Evolutionary conservation across 2,797 vertebrate species (phyloP).

Genomic region (Pseudocheirus occidentalis): DNA sequence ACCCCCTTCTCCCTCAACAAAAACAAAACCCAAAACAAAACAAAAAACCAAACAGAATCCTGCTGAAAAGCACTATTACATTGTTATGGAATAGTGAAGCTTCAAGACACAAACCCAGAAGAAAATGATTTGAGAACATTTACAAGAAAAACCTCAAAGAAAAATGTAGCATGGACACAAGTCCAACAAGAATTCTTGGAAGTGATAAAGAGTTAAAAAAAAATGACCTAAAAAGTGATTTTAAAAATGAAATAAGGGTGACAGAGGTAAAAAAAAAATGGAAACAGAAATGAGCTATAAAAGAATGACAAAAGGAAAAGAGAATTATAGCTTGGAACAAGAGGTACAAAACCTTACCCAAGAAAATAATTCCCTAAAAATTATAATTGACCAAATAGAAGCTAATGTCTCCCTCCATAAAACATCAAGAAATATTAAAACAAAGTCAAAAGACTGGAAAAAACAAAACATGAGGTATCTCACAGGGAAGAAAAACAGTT

Average conservation of each 20-base stretch:
- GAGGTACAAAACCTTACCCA: neutral
- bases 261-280: neutral
- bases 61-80: neutral
- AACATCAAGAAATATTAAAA: neutral
- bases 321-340: neutral
- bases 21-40: neutral
- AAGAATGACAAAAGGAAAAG: neutral
- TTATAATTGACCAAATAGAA: neutral
- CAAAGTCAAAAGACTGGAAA: neutral
- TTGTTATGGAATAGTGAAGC: neutral
- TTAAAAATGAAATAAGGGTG: neutral
- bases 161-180: neutral
- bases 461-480: neutral
- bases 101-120: neutral
- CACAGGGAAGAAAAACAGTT: neutral
- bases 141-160: neutral
- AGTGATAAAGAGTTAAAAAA: neutral
- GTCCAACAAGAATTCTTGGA: neutral
- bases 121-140: neutral
- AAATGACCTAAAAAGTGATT: neutral
- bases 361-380: neutral
- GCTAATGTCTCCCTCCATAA: neutral
- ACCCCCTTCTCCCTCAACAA: too few species aligned
- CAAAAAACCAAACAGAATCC: neutral
- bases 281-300: neutral